Conservation (phyloP, 2,797 vertebrate genomes). For the Delichon dasypus region DNA sequence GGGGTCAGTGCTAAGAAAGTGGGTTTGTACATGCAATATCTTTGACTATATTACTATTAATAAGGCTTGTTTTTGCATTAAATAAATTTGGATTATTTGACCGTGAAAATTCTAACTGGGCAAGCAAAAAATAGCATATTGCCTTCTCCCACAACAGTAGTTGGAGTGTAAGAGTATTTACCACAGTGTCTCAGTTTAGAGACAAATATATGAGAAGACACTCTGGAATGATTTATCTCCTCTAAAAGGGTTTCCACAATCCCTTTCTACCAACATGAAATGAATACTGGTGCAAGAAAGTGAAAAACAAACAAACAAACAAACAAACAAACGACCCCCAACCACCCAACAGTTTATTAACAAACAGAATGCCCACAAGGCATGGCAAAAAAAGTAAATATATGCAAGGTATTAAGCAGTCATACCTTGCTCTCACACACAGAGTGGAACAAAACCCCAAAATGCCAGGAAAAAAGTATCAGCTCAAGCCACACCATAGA, state of each 20-base stretch:
- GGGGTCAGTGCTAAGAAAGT: neutral
- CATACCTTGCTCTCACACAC: neutral
- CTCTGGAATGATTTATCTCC: rapidly evolving
- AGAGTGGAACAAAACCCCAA: neutral
- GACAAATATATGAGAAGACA: neutral
- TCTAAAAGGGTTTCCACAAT: neutral
- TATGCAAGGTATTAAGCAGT: neutral
- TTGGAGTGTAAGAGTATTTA: neutral
- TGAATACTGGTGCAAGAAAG: neutral
- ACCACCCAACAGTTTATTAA: neutral
- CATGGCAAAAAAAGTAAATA: neutral
- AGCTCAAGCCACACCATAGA: rapidly evolving
- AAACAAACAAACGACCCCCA: too few relatives aligned
- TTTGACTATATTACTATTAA: neutral
- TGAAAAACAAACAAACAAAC: too few relatives aligned
- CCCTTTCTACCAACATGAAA: neutral
- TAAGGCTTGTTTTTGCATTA: neutral
- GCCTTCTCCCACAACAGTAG: neutral
- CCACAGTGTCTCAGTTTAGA: neutral
- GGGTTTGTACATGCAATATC: neutral
- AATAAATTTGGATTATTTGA: neutral
- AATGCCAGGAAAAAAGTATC: neutral
- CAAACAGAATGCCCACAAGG: neutral
- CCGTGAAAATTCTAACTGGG: neutral
- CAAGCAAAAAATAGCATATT: neutral